These are phyloP conservation scores for Drosophila mimica DNA, from an alignment of 2,888 invertebrate species.

Conservation along the genomic window DNA sequence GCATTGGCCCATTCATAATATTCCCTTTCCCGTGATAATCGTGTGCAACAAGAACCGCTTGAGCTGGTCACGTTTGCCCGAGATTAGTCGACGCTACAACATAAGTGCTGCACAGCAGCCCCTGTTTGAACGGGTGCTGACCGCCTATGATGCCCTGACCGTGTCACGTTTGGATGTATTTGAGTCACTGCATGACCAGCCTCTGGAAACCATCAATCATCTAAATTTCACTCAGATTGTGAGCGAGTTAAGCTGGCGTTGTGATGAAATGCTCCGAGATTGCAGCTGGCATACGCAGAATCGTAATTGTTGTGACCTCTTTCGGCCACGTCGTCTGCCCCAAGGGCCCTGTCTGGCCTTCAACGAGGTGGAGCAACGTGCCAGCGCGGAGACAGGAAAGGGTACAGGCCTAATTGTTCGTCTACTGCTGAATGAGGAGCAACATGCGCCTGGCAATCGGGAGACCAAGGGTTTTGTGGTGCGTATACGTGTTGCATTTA, in stretches of 20 bases:
- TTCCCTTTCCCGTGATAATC: constrained; percentile 82
- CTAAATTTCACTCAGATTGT: constrained; percentile 80
- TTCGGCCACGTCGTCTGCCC: constrained; percentile 84
- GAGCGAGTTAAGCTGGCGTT: constrained; percentile 81
- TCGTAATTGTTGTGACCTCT: constrained; percentile 85
- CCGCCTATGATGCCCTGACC: constrained; percentile 72
- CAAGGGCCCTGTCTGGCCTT: constrained; percentile 85
- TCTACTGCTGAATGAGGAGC: constrained; percentile 56
- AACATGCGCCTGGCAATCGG: constrained; percentile 63
- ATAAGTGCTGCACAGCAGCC: constrained; percentile 35
- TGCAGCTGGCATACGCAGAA: constrained; percentile 85
- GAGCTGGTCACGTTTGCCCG: constrained; percentile 81
- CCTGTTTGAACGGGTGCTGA: constrained; percentile 69
- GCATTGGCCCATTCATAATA: constrained; percentile 74
- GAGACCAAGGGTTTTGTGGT: constrained; percentile 66
- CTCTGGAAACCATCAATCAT: constrained; percentile 66
- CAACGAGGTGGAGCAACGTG: constrained; percentile 75
- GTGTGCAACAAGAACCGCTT: constrained; percentile 83
- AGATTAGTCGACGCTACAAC: constrained; percentile 64
- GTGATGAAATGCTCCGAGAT: constrained; percentile 82
- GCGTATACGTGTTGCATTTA: constrained; percentile 11
- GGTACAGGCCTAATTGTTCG: constrained; percentile 64
- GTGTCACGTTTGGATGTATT: constrained; percentile 73
- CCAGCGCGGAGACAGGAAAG: constrained; percentile 50
- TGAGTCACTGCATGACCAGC: constrained; percentile 16